phyloP scores from a whole-genome alignment of 2,888 invertebrate genomes.

The Caenorhabditis doughertyi region DNA sequence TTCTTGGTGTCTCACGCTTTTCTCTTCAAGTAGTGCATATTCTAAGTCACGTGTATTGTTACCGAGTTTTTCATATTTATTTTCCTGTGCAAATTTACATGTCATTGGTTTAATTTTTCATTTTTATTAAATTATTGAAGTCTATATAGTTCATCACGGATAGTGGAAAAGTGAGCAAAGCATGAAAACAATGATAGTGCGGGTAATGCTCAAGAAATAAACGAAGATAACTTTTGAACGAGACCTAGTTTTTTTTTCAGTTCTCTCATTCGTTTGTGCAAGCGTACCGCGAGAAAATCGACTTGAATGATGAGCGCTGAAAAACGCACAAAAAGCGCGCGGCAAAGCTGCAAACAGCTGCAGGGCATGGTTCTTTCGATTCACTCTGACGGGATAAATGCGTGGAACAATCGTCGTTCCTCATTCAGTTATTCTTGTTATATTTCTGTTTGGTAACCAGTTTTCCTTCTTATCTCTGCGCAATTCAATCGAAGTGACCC shows the following conservation, averaged over 20 bases:
- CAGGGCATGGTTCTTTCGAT: background rate
- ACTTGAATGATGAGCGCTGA: too few species aligned
- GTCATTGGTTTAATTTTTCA: background rate
- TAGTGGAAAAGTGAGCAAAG: too few species aligned
- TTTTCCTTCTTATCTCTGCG: background rate
- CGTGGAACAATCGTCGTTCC: background rate
- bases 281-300: too few species aligned
- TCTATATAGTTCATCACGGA: too few species aligned
- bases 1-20: background rate
- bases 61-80: background rate
- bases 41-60: conserved; percentile 32
- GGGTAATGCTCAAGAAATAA: too few species aligned
- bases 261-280: too few species aligned
- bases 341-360: background rate
- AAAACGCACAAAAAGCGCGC: background rate
- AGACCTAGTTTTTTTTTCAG: too few species aligned
- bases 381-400: background rate
- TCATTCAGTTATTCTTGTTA: background rate
- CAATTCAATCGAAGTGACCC: background rate
- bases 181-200: too few species aligned
- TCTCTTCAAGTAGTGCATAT: conserved; percentile 9
- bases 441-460: background rate
- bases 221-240: too few species aligned
- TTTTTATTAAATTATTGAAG: too few species aligned
- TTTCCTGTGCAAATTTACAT: conserved; percentile 25